Percentiles rank a stretch among this genome's conserved stretches.
These are phyloP conservation scores for Orchesellides sinensis DNA, from an alignment of 2,888 invertebrate species.

Conservation along the genomic window DNA sequence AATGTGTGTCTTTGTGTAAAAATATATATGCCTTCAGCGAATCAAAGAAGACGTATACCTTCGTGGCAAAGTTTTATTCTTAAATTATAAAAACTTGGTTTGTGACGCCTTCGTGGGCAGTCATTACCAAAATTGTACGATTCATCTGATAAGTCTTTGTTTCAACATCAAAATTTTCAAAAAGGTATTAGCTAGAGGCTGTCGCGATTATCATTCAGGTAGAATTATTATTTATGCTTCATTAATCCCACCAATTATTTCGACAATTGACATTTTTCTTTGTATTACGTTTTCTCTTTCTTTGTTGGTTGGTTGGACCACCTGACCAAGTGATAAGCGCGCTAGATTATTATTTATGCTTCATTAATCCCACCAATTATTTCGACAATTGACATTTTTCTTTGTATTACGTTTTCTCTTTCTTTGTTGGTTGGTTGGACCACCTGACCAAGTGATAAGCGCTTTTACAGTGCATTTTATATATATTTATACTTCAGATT, in stretches of 20 bases:
- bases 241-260: constrained; percentile 53
- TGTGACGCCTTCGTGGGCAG: constrained; percentile 42
- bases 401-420: not conserved
- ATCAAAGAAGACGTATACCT: too few species aligned
- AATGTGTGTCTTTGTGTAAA: not conserved
- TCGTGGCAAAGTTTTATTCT: too few species aligned
- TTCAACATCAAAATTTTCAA: not conserved
- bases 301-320: too few species aligned
- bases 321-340: too few species aligned
- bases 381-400: constrained; percentile 50
- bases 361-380: constrained; percentile 56
- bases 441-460: too few species aligned
- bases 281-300: not conserved
- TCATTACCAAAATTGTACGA: constrained; percentile 31
- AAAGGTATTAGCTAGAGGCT: too few species aligned
- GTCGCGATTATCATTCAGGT: too few species aligned
- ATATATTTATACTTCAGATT: too few species aligned
- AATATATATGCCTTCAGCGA: too few species aligned
- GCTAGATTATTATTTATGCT: constrained; percentile 63
- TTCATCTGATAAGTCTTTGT: not conserved
- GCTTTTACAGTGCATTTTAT: too few species aligned
- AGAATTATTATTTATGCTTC: constrained; percentile 64
- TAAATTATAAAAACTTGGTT: constrained; percentile 33
- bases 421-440: too few species aligned
- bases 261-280: constrained; percentile 48